Conservation (phyloP, 2,797 vertebrate genomes). For the Mallotus villosus region DNA sequence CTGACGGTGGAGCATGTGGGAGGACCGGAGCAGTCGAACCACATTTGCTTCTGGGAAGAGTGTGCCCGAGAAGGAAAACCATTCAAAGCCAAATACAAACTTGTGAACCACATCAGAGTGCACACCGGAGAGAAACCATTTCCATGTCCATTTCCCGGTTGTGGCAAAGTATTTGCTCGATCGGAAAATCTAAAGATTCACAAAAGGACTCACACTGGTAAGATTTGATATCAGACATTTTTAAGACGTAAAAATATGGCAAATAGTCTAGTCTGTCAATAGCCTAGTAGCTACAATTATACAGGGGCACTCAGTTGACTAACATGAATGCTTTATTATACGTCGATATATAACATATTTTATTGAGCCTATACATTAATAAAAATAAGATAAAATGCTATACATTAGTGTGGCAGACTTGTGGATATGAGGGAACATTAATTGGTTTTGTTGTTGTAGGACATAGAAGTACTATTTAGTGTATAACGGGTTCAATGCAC, state of each 20-base stretch:
- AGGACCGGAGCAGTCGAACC: constrained; percentile 90
- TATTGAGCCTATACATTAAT: neutral
- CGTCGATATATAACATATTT: neutral
- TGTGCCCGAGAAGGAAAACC: constrained; percentile 89
- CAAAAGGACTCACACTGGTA: constrained; percentile 95
- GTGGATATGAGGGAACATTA: no score
- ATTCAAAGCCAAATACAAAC: constrained; percentile 97
- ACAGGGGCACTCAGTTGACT: neutral
- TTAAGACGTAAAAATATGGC: neutral
- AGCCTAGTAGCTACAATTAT: neutral
- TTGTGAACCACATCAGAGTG: constrained; percentile 92
- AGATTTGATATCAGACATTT: constrained; percentile 39
- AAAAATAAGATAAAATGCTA: no score
- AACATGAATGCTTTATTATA: neutral
- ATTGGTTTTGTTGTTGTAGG: no score
- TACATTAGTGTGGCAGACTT: no score
- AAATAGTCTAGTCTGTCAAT: no score
- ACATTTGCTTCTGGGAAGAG: constrained; percentile 93
- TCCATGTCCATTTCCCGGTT: constrained; percentile 90
- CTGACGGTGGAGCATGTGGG: constrained; percentile 93
- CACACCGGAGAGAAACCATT: constrained; percentile 95
- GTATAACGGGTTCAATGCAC: no score
- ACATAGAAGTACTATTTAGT: no score
- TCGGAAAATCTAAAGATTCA: constrained; percentile 95
- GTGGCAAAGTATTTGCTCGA: constrained; percentile 92